These are phyloP conservation scores for Calidris pugnax DNA, from an alignment of 2,113 vertebrate genomes.

Conservation along the genomic window DNA sequence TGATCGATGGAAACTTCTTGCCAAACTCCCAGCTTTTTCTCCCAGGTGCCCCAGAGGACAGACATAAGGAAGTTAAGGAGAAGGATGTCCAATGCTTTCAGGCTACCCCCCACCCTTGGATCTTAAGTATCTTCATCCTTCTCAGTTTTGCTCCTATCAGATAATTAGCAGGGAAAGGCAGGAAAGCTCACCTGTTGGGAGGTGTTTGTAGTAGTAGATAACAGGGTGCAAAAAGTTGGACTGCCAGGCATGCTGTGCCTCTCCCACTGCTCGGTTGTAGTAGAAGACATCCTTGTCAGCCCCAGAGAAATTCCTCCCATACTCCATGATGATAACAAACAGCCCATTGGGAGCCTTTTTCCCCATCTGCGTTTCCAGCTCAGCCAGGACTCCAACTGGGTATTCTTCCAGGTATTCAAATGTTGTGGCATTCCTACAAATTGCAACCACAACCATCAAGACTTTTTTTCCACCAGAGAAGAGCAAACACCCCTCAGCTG, in stretches of 20 bases:
- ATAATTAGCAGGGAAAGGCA: not conserved
- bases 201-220: slow-evolving; percentile 87
- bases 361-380: slow-evolving; percentile 84
- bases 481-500: not conserved
- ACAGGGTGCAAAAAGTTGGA: slow-evolving; percentile 97
- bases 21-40: not conserved
- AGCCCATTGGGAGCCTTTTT: slow-evolving; percentile 77
- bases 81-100: not conserved
- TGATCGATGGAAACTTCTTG: not conserved
- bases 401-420: slow-evolving; percentile 93
- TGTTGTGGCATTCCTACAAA: slow-evolving; percentile 69
- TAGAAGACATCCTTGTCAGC: slow-evolving; percentile 82
- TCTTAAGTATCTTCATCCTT: not conserved
- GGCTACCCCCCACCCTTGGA: fast-evolving
- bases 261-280: slow-evolving; percentile 84
- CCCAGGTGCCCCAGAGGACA: not conserved
- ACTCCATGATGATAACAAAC: slow-evolving; percentile 90
- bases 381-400: slow-evolving; percentile 84
- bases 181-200: slow-evolving; percentile 85
- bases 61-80: not conserved
- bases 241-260: slow-evolving; percentile 88
- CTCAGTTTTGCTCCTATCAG: not conserved
- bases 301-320: slow-evolving; percentile 88
- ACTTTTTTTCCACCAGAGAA: not conserved
- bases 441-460: not conserved